These are phyloP conservation scores for Callospermophilus lateralis DNA, from an alignment of 2,113 vertebrate species.

Conservation along the genomic window DNA sequence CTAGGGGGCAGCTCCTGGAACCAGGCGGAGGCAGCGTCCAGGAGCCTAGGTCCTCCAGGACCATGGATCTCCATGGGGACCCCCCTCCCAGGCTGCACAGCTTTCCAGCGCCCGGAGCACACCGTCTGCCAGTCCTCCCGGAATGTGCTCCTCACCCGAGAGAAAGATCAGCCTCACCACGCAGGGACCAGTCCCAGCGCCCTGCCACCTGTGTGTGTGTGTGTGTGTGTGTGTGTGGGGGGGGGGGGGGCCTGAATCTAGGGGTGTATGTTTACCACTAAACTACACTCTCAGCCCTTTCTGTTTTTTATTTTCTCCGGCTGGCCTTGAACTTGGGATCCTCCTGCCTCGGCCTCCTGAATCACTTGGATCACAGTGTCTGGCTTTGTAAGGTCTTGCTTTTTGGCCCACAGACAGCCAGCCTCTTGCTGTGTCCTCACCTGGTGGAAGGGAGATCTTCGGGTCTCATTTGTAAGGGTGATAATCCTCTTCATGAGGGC, in stretches of 20 bases:
- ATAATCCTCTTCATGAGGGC: too few relatives aligned
- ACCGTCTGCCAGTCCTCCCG: neutral
- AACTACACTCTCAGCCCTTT: neutral
- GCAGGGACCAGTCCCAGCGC: fast-evolving
- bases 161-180: fast-evolving
- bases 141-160: too few relatives aligned
- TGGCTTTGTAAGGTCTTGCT: too few relatives aligned
- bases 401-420: too few relatives aligned
- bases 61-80: fast-evolving
- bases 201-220: neutral
- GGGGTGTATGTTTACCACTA: too few relatives aligned
- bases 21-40: neutral
- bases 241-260: too few relatives aligned
- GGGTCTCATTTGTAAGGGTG: neutral
- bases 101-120: neutral
- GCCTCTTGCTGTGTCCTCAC: neutral
- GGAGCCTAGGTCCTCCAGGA: fast-evolving
- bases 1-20: neutral
- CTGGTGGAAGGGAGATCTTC: neutral
- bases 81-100: neutral
- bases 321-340: neutral
- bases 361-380: neutral
- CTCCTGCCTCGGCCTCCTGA: neutral
- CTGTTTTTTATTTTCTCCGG: neutral
- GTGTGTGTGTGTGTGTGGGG: too few relatives aligned